A percentile compares a stretch with the other conserved stretches of the same genome.
These are phyloP conservation scores for Metopolophium dirhodum DNA, from an alignment of 1,140 invertebrate species.

Conservation along the genomic window DNA sequence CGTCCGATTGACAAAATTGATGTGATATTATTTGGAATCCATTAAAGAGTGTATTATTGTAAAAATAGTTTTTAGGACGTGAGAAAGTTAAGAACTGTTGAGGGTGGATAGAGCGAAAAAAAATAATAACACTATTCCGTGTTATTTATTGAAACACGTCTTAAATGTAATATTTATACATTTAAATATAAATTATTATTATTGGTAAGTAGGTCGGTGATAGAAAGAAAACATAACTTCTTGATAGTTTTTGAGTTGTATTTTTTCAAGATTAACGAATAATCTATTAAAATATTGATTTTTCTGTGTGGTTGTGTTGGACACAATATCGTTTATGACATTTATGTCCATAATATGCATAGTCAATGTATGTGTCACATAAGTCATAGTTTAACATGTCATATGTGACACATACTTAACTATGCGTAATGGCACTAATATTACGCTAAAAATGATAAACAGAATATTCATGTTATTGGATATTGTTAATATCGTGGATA, in stretches of 20 bases:
- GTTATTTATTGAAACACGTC: neutral
- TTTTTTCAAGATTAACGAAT: neutral
- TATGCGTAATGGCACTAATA: neutral
- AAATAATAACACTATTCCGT: neutral
- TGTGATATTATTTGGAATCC: neutral
- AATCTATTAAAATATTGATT: neutral
- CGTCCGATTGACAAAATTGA: slow-evolving; percentile 40
- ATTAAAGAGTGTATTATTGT: neutral
- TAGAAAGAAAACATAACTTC: neutral
- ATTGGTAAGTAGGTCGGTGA: neutral
- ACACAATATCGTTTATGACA: neutral
- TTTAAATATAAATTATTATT: too few relatives aligned
- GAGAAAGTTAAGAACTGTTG: neutral
- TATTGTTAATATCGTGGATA: neutral
- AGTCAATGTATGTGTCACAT: too few relatives aligned
- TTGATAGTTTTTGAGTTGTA: neutral
- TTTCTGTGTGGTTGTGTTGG: neutral
- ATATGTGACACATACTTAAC: too few relatives aligned
- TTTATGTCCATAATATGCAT: neutral
- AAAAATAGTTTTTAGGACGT: neutral
- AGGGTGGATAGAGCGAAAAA: neutral
- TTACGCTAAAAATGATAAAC: neutral
- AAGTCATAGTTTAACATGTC: too few relatives aligned
- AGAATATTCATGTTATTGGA: slow-evolving; percentile 22
- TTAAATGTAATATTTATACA: neutral